phyloP scores from a whole-genome alignment of 2,888 invertebrate genomes.

The Stegophylla sp. region DNA sequence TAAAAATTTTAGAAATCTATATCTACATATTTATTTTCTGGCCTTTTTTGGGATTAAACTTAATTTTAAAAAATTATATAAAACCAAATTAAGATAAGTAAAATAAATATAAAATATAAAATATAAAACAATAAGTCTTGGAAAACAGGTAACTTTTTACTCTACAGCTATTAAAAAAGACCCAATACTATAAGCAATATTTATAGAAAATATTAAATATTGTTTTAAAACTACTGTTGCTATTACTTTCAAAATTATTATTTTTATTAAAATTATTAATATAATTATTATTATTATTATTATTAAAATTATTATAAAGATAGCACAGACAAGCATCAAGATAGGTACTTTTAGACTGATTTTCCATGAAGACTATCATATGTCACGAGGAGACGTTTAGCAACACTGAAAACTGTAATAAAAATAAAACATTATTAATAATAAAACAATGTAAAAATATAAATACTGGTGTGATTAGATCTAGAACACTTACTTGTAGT shows the following conservation, averaged over 20 bases:
- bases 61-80: constrained; percentile 36
- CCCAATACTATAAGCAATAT: constrained; percentile 54
- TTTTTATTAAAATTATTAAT: constrained; percentile 29
- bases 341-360: constrained; percentile 55
- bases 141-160: constrained; percentile 54
- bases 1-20: constrained; percentile 15
- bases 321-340: constrained; percentile 57
- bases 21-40: constrained; percentile 12
- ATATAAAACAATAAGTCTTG: constrained; percentile 53
- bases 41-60: constrained; percentile 4
- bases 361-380: constrained; percentile 57
- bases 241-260: constrained; percentile 49
- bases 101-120: constrained; percentile 52
- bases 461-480: background rate
- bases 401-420: constrained; percentile 54
- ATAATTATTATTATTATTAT: constrained; percentile 37
- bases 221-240: constrained; percentile 36
- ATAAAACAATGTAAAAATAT: background rate
- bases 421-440: constrained; percentile 27
- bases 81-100: constrained; percentile 27
- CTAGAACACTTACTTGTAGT: constrained; percentile 36
- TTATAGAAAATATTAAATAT: constrained; percentile 51
- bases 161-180: constrained; percentile 32
- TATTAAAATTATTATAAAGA: constrained; percentile 49
- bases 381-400: constrained; percentile 59